Base-by-base conservation (phyloP, 1,140 invertebrate genomes). In the Formica selysi region DNA sequence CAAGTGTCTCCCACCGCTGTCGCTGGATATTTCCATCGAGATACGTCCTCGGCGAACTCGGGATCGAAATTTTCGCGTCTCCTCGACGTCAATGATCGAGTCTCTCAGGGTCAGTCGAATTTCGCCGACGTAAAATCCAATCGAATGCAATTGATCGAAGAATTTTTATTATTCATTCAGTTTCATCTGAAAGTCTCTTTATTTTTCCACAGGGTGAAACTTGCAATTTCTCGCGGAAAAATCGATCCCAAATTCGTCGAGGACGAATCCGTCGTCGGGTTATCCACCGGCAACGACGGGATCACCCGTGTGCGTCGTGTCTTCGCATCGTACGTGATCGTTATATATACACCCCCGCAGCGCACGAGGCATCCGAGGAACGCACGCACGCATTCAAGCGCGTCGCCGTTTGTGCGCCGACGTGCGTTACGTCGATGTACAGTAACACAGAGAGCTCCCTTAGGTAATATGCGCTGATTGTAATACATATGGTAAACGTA, bases 401-500 rank as follows among this genome's bases (percentile, higher is more conserved):
- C 71, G 32, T 41, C 4, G 2, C 5, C 10, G 61, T 29, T 16
- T 13, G 61, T 64, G 29, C 61, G 74, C 38, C 78, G 26, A 16
- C 79, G 79, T 48, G 68, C 79, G 79, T 73, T 51, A 71, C 78
- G 51, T 71, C 79, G 67, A 73, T 57, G 79, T 83, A 61, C 32
- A 62, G 22, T 6, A 38, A 38, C 8, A 54, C 26, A 70, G 11
- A 41, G 65, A 19, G 48, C 48, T 36, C 16, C 51, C 36, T 73
- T 38, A 16, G 67, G 16, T 65, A 59, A 51, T n/a, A 79, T 51
- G 79, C 79, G 51, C 67, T 61, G 79, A 59, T 41, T 59, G 78
- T 79, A 29, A 70, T 26, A 57, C 44, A 78, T 29, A 70, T 73
- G 26, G 19, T 81, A 36, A 88, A 51, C 64, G 65, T 89, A 76